A percentile compares a stretch with the other conserved stretches of the same genome.
Conservation (phyloP, 2,113 vertebrate genomes). For the Cyprinodon brontotheroides region DNA sequence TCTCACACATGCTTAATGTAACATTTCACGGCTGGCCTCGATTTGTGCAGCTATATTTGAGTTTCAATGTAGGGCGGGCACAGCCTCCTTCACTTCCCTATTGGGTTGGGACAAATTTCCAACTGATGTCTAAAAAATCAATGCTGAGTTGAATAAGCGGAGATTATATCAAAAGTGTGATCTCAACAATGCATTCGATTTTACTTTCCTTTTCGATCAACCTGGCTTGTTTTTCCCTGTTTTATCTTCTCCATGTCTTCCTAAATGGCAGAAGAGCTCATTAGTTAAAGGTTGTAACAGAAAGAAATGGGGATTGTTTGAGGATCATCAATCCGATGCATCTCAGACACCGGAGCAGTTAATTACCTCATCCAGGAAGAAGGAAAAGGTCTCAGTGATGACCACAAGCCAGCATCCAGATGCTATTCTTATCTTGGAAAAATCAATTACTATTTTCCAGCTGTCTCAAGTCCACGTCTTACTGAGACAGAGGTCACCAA, state of each 20-base stretch:
- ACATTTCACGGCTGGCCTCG: constrained; percentile 63
- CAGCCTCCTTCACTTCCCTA: constrained; percentile 58
- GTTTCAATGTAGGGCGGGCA: constrained; percentile 65
- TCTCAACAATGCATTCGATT: constrained; percentile 26
- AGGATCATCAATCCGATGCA: constrained; percentile 32
- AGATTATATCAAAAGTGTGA: constrained; percentile 20
- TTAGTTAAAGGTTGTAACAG: constrained; percentile 66
- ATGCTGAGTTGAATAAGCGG: constrained; percentile 14
- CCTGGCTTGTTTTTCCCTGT: background rate
- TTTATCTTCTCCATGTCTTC: constrained; percentile 6
- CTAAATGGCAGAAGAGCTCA: constrained; percentile 55
- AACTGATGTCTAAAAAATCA: constrained; percentile 17
- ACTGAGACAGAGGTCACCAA: constrained; percentile 59
- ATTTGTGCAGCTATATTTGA: constrained; percentile 72
- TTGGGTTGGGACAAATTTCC: constrained; percentile 52
- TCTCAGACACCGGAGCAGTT: constrained; percentile 32
- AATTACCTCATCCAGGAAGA: constrained; percentile 55
- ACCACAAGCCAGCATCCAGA: constrained; percentile 18
- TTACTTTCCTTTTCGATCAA: constrained; percentile 21
- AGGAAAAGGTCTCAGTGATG: constrained; percentile 24
- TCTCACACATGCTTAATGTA: constrained; percentile 45
- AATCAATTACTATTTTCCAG: constrained; percentile 56
- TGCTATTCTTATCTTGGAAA: constrained; percentile 55
- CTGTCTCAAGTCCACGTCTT: constrained; percentile 37
- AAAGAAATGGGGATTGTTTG: constrained; percentile 39